Evolutionary conservation across 1,140 invertebrate genomes (phyloP).

Genomic region (Ceratosolen fusciceps): DNA sequence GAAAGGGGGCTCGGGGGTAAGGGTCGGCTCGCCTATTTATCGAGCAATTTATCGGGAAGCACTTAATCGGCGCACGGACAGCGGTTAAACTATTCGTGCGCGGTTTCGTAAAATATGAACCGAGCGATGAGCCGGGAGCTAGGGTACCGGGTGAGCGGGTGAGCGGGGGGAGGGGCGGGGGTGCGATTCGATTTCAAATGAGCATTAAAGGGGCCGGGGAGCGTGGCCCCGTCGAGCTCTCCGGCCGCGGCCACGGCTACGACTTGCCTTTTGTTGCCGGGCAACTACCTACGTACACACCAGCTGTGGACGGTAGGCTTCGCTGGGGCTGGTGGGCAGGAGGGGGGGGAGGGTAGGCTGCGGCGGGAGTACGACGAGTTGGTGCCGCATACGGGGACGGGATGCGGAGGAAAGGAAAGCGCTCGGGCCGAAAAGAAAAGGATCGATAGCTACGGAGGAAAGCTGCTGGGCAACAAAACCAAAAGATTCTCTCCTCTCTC

Average conservation of each 20-base stretch:
- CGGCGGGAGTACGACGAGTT: too few relatives aligned
- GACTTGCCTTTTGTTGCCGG: constrained; percentile 28
- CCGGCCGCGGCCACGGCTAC: not conserved
- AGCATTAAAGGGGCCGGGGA: not conserved
- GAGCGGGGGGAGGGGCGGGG: too few relatives aligned
- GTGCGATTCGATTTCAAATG: too few relatives aligned
- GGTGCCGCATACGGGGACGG: too few relatives aligned
- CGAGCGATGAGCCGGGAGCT: too few relatives aligned
- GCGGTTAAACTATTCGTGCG: not conserved
- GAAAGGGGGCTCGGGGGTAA: too few relatives aligned
- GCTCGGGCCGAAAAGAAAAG: not conserved
- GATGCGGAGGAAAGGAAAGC: too few relatives aligned
- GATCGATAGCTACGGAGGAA: not conserved
- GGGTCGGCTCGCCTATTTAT: not conserved
- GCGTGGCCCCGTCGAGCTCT: constrained; percentile 13
- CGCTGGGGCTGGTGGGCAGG: too few relatives aligned
- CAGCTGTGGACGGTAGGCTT: not conserved
- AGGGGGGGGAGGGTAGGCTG: too few relatives aligned
- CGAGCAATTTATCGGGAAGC: not conserved
- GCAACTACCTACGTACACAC: constrained; percentile 3
- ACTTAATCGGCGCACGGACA: not conserved
- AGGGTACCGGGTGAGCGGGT: too few relatives aligned
- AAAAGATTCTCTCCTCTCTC: constrained; percentile 1
- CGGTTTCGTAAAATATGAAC: too few relatives aligned
- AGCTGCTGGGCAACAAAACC: not conserved